Percentiles rank a stretch among this genome's conserved stretches.
These are phyloP conservation scores for Poecilia picta DNA, from an alignment of 2,797 vertebrate genomes.

Conservation along the genomic window DNA sequence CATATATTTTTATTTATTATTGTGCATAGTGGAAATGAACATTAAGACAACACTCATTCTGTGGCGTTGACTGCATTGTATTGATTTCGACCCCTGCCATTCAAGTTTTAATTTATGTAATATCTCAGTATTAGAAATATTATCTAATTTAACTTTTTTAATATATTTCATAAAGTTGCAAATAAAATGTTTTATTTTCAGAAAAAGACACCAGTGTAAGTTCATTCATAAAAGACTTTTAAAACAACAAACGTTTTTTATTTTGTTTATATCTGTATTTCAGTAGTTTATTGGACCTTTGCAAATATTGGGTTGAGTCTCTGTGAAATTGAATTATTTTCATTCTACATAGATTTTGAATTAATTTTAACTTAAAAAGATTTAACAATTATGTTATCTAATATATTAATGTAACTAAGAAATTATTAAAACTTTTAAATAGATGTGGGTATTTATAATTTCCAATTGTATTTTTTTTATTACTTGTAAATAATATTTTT, in stretches of 20 bases:
- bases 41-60: background rate
- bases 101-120: background rate
- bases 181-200: background rate
- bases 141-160: background rate
- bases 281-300: background rate
- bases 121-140: background rate
- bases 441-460: background rate
- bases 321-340: background rate
- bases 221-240: background rate
- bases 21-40: accelerated
- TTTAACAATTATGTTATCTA: background rate
- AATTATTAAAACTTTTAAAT: background rate
- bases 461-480: background rate
- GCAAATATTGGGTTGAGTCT: background rate
- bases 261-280: background rate
- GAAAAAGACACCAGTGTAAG: background rate
- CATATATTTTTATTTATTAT: background rate
- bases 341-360: background rate
- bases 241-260: background rate
- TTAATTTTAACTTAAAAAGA: background rate
- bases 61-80: constrained; percentile 1
- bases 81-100: background rate
- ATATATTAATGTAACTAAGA: background rate
- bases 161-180: background rate
- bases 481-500: background rate